Conservation (phyloP, 2,797 vertebrate species). For the Sebastes hopkinsi region DNA sequence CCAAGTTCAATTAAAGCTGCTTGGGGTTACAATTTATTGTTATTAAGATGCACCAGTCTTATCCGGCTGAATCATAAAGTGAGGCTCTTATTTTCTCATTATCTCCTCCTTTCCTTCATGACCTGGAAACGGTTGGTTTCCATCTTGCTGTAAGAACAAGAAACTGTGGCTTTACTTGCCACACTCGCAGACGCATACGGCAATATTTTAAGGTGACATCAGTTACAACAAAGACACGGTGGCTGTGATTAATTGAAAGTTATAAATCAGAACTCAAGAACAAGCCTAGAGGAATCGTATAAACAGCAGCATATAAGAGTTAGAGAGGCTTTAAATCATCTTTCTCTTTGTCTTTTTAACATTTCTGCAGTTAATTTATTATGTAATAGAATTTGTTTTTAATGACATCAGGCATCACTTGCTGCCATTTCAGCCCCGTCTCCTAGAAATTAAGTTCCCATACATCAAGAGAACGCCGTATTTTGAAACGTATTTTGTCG, state of each 20-base stretch:
- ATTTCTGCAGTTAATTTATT: background rate
- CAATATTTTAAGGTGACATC: background rate
- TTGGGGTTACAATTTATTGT: conserved; percentile 36
- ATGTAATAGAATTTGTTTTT: background rate
- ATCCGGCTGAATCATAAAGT: conserved; percentile 39
- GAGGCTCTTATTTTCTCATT: conserved; percentile 36
- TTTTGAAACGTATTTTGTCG: too few species aligned
- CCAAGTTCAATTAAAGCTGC: conserved; percentile 46
- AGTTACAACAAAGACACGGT: background rate
- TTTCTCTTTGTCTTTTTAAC: background rate
- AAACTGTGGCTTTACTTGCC: background rate
- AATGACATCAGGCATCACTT: background rate
- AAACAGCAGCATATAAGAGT: too few species aligned
- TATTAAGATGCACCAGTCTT: conserved; percentile 26
- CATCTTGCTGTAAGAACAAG: background rate
- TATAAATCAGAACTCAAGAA: background rate
- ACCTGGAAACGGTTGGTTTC: conserved; percentile 20
- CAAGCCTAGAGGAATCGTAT: background rate
- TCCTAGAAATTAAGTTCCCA: background rate
- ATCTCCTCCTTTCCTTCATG: conserved; percentile 5
- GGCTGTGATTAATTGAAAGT: background rate
- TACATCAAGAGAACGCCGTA: too few species aligned
- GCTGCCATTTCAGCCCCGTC: background rate
- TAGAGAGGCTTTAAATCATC: background rate
- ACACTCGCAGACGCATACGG: background rate